Percentiles rank a stretch among this genome's conserved stretches.
Evolutionary conservation across 2,888 invertebrate genomes (phyloP).

Genomic region (Atrina japonica): DNA sequence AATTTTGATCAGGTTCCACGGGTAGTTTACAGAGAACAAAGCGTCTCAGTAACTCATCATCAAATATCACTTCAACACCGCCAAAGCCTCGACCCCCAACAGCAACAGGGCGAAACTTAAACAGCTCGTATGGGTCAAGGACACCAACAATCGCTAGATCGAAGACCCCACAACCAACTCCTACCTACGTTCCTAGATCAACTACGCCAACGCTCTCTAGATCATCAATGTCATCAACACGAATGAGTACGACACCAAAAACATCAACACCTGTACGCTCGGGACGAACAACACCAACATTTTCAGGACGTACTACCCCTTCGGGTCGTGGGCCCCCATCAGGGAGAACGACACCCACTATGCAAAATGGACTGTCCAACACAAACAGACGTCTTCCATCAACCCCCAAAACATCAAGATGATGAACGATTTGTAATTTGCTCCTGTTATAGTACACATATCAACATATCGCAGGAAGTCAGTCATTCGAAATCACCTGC

Average conservation of each 20-base stretch:
- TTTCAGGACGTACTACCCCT: slow-evolving; percentile 36
- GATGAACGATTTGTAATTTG: slow-evolving; percentile 21
- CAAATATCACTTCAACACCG: slow-evolving; percentile 63
- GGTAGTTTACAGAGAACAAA: slow-evolving; percentile 69
- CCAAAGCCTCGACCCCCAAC: slow-evolving; percentile 55
- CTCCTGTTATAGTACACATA: slow-evolving; percentile 13
- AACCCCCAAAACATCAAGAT: slow-evolving; percentile 54
- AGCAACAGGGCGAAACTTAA: slow-evolving; percentile 36
- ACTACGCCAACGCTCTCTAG: slow-evolving; percentile 67
- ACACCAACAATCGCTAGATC: slow-evolving; percentile 36
- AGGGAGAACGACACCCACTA: slow-evolving; percentile 54
- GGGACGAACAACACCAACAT: slow-evolving; percentile 55
- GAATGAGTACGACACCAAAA: slow-evolving; percentile 62
- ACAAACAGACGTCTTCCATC: slow-evolving; percentile 56
- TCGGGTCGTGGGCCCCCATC: slow-evolving; percentile 56
- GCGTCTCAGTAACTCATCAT: slow-evolving; percentile 70
- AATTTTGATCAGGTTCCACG: slow-evolving; percentile 69
- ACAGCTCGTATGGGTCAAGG: slow-evolving; percentile 32
- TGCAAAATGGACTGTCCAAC: slow-evolving; percentile 55
- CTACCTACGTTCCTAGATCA: slow-evolving; percentile 58
- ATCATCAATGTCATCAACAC: slow-evolving; percentile 53
- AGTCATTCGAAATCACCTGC: too few species aligned
- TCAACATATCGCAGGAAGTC: too few species aligned
- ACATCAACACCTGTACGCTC: slow-evolving; percentile 61
- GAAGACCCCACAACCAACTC: slow-evolving; percentile 44